These are phyloP conservation scores for Rhabdomys pumilio DNA, from an alignment of 2,797 vertebrate species.

Conservation along the genomic window DNA sequence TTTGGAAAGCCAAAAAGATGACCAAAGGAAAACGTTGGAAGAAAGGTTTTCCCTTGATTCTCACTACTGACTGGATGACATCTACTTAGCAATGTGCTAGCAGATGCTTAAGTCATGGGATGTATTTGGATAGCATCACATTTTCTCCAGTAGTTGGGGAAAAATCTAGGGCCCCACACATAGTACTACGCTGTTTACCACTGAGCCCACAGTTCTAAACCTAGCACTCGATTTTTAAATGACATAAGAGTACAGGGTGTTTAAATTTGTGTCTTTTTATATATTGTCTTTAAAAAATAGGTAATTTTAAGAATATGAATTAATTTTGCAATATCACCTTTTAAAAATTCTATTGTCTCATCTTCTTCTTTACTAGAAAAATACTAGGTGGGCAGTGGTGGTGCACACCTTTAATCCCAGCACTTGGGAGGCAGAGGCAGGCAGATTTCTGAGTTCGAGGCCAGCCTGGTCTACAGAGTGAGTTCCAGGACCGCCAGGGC, in stretches of 20 bases:
- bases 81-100: background rate
- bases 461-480: too few species aligned
- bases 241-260: background rate
- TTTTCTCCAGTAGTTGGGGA: background rate
- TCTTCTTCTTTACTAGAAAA: conserved; percentile 28
- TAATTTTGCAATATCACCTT: conserved; percentile 28
- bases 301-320: conserved; percentile 6
- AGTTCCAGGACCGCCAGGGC: too few species aligned
- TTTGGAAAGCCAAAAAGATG: conserved; percentile 30
- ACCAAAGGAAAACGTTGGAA: background rate
- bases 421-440: too few species aligned
- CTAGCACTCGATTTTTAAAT: conserved; percentile 20
- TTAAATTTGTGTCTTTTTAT: conserved; percentile 3
- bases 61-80: background rate
- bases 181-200: background rate
- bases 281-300: background rate
- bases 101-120: background rate
- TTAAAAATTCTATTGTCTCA: background rate
- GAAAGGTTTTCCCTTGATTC: conserved; percentile 1
- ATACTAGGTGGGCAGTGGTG: background rate
- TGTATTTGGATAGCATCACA: background rate
- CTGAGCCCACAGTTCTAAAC: too few species aligned
- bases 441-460: too few species aligned
- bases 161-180: background rate
- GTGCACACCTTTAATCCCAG: too few species aligned